Evolutionary conservation across 2,888 invertebrate genomes (phyloP).

Genomic region (Hirtodrosophila duncani): DNA sequence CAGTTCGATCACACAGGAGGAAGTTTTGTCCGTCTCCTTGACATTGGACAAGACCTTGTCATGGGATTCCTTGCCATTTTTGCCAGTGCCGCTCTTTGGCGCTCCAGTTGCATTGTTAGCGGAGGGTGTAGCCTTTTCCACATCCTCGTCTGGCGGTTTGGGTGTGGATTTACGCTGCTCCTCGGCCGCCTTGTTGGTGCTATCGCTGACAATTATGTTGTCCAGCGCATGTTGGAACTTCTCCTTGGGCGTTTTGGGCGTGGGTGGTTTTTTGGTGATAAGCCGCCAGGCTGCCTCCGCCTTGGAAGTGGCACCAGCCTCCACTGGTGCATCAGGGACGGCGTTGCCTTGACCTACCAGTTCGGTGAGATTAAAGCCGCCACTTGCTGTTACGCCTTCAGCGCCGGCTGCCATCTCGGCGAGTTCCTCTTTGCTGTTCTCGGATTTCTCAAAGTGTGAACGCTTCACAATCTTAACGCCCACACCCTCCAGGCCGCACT

Average conservation of each 20-base stretch:
- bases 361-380: slow-evolving; percentile 70
- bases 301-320: slow-evolving; percentile 73
- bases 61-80: slow-evolving; percentile 61
- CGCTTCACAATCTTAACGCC: slow-evolving; percentile 84
- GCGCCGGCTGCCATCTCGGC: slow-evolving; percentile 68
- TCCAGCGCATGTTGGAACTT: slow-evolving; percentile 77
- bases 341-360: slow-evolving; percentile 50
- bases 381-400: slow-evolving; percentile 43
- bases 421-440: slow-evolving; percentile 81
- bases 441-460: slow-evolving; percentile 87
- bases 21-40: slow-evolving; percentile 84
- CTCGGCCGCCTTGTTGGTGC: slow-evolving; percentile 24
- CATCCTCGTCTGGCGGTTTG: slow-evolving; percentile 76
- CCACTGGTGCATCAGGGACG: slow-evolving; percentile 19
- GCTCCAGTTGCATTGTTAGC: slow-evolving; percentile 21
- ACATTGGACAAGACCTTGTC: slow-evolving; percentile 80
- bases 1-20: slow-evolving; percentile 92
- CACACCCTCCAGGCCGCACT: slow-evolving; percentile 95
- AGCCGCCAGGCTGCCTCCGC: slow-evolving; percentile 77
- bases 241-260: slow-evolving; percentile 82
- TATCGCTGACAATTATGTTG: slow-evolving; percentile 66
- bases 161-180: slow-evolving; percentile 49
- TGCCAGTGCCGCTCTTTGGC: slow-evolving; percentile 8
- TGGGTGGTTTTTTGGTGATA: slow-evolving; percentile 80
- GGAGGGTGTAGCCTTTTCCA: slow-evolving; percentile 72